phyloP scores from a whole-genome alignment of 2,888 invertebrate genomes.

The Clepsis dumicolana region DNA sequence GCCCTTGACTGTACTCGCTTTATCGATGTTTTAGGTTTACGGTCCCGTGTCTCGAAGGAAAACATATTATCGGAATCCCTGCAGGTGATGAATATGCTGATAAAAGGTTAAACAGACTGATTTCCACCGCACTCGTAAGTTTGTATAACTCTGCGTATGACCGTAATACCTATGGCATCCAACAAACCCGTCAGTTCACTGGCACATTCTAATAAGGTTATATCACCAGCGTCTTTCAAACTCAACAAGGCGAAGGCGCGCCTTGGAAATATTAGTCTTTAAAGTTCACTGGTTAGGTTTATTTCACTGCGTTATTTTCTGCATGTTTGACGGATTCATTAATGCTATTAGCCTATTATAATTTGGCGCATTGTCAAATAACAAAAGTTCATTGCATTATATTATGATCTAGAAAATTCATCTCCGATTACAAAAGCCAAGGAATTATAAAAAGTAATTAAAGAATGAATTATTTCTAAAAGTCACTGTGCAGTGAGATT shows the following conservation, averaged over 20 bases:
- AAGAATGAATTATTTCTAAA: not conserved
- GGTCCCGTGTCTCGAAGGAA: too few relatives aligned
- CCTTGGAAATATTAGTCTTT: not conserved
- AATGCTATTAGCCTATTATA: not conserved
- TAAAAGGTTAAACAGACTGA: too few relatives aligned
- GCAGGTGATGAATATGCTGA: too few relatives aligned
- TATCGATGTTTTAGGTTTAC: too few relatives aligned
- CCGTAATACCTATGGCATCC: not conserved
- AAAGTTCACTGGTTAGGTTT: not conserved
- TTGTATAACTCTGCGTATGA: conserved; percentile 5
- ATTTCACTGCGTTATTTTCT: not conserved
- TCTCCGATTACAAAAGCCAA: conserved; percentile 12
- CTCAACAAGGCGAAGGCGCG: not conserved
- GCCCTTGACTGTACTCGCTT: too few relatives aligned
- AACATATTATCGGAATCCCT: too few relatives aligned
- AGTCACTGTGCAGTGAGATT: conserved; percentile 19
- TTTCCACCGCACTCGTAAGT: too few relatives aligned
- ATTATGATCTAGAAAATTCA: conserved; percentile 8
- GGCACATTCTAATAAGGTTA: not conserved
- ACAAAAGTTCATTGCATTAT: conserved; percentile 15
- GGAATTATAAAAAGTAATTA: not conserved
- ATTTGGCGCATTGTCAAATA: conserved; percentile 79
- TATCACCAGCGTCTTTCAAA: not conserved
- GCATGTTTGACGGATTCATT: not conserved
- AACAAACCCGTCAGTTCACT: conserved; percentile 8